A percentile compares a stretch with the other conserved stretches of the same genome.
Conservation (phyloP, 2,888 invertebrate genomes). For the Macrosiphum euphorbiae region DNA sequence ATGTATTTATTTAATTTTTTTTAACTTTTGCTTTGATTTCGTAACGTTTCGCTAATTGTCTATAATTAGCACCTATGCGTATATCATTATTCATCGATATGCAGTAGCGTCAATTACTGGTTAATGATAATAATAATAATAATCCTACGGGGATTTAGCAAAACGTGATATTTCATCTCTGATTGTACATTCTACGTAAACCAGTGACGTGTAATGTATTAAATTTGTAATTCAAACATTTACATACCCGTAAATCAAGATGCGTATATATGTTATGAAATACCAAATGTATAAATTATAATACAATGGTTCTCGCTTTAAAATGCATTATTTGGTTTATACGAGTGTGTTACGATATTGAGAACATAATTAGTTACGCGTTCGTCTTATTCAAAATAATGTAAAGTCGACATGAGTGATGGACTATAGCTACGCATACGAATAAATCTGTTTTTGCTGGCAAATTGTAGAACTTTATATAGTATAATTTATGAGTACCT, state of each 20-base stretch:
- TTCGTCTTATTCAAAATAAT: not conserved
- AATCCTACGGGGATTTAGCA: not conserved
- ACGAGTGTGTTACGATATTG: not conserved
- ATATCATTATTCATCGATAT: not conserved
- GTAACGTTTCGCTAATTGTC: not conserved
- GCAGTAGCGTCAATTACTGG: not conserved
- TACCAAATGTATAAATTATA: not conserved
- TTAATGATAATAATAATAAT: not conserved
- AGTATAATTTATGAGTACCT: constrained; percentile 9
- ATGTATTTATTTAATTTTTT: not conserved
- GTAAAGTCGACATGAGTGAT: not conserved
- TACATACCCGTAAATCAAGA: not conserved
- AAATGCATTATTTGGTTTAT: not conserved
- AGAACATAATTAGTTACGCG: not conserved
- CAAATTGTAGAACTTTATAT: not conserved
- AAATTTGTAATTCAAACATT: not conserved
- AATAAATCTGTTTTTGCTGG: not conserved
- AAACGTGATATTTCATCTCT: constrained; percentile 25
- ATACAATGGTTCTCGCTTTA: not conserved
- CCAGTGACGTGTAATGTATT: not conserved
- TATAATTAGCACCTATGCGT: not conserved
- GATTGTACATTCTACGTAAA: not conserved
- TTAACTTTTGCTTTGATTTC: not conserved
- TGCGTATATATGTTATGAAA: not conserved
- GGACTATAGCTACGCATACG: not conserved